Conservation (phyloP, 2,113 vertebrate species). For the Motacilla tschutschensis region DNA sequence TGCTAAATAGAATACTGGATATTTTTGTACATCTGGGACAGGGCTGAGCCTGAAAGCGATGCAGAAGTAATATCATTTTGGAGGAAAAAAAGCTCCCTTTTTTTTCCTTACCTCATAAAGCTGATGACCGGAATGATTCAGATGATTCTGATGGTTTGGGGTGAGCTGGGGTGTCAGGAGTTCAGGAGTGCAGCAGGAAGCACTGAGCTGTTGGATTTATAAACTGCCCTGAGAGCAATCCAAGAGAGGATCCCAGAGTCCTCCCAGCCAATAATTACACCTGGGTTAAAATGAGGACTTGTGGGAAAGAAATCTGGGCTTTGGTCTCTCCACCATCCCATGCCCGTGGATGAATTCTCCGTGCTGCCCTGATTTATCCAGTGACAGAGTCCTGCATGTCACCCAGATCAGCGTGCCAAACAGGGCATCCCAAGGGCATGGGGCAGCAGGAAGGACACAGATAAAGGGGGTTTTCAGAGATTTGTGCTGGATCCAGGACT, state of each 20-base stretch:
- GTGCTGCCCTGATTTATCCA: too few species aligned
- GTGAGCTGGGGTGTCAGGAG: not conserved
- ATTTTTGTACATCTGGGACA: not conserved
- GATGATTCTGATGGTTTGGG: not conserved
- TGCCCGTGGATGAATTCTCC: not conserved
- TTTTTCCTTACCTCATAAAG: not conserved
- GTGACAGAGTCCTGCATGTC: fast-evolving
- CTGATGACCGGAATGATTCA: not conserved
- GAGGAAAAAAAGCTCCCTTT: not conserved
- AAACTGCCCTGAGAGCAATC: not conserved
- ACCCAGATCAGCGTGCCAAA: not conserved
- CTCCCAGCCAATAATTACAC: not conserved
- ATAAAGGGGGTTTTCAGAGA: not conserved
- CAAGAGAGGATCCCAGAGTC: not conserved
- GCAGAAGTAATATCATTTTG: not conserved
- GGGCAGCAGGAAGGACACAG: not conserved
- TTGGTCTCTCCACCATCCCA: not conserved
- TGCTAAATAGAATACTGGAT: not conserved
- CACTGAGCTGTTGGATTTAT: not conserved
- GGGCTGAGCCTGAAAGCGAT: not conserved
- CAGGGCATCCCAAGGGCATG: not conserved
- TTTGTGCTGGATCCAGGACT: not conserved
- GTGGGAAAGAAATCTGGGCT: not conserved
- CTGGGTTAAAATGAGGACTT: not conserved
- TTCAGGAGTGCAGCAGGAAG: not conserved